Conservation (phyloP, 2,888 invertebrate species). For the Micropterix aruncella region DNA sequence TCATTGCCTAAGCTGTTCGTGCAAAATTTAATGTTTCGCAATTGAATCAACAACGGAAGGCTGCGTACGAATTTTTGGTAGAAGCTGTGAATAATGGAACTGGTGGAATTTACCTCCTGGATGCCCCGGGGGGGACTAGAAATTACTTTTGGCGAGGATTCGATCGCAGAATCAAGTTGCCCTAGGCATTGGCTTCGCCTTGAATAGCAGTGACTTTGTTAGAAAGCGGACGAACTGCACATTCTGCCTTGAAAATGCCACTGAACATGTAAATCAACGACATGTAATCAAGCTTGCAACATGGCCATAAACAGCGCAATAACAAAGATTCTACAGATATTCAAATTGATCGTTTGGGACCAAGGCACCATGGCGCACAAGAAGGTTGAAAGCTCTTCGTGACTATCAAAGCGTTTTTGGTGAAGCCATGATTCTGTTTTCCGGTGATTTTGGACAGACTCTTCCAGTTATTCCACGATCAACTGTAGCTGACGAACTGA, state of each 20-base stretch:
- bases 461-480: no score
- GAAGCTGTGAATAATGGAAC: not conserved
- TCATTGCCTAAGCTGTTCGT: no score
- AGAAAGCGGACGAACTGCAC: not conserved
- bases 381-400: no score
- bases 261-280: not conserved
- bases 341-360: not conserved
- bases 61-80: not conserved
- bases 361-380: no score
- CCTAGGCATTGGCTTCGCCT: not conserved
- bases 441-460: no score
- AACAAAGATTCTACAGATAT: not conserved
- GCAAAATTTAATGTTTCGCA: no score
- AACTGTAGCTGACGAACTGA: no score
- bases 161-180: not conserved
- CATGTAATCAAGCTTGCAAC: not conserved
- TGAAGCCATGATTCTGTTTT: no score
- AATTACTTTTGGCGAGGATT: no score
- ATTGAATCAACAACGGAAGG: no score
- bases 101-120: not conserved
- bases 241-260: not conserved
- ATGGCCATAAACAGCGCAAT: not conserved
- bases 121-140: not conserved
- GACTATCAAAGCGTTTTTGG: no score
- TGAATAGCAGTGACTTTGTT: no score